A percentile compares a stretch with the other conserved stretches of the same genome.
These are phyloP conservation scores for Gallinago solitaria DNA, from an alignment of 2,797 vertebrate species.

Conservation along the genomic window DNA sequence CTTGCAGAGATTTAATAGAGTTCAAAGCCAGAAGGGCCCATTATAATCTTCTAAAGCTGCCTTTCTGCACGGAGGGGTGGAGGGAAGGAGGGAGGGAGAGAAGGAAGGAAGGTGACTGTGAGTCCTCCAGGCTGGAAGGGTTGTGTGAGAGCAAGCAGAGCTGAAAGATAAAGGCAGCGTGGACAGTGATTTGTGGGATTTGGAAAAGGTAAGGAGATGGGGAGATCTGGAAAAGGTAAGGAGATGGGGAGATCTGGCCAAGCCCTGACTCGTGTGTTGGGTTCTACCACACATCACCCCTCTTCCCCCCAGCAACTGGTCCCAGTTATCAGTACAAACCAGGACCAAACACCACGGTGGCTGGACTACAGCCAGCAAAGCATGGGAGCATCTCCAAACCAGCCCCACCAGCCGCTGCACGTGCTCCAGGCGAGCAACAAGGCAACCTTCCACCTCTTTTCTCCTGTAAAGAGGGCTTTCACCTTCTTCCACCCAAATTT, in stretches of 20 bases:
- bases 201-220: too few relatives aligned
- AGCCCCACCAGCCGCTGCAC: rapidly evolving
- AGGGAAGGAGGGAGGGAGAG: neutral
- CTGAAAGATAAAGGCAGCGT: rapidly evolving
- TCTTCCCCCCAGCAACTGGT: rapidly evolving
- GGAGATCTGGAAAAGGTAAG: too few relatives aligned
- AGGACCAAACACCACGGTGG: neutral
- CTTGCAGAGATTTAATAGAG: neutral
- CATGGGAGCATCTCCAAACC: neutral
- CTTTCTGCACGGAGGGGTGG: neutral
- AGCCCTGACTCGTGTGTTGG: rapidly evolving
- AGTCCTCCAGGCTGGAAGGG: neutral
- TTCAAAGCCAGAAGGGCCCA: neutral
- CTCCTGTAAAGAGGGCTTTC: neutral
- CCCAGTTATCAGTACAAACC: neutral
- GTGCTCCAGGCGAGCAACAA: rapidly evolving
- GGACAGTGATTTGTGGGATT: rapidly evolving
- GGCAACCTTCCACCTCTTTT: neutral
- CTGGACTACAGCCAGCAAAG: rapidly evolving
- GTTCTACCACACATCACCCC: too few relatives aligned
- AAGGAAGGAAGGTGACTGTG: neutral
- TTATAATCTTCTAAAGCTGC: neutral
- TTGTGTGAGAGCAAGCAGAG: neutral
- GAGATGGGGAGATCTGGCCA: neutral
- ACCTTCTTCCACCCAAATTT: neutral